Conservation (phyloP, 2,797 vertebrate species). For the Sphenopsis melanotis region DNA sequence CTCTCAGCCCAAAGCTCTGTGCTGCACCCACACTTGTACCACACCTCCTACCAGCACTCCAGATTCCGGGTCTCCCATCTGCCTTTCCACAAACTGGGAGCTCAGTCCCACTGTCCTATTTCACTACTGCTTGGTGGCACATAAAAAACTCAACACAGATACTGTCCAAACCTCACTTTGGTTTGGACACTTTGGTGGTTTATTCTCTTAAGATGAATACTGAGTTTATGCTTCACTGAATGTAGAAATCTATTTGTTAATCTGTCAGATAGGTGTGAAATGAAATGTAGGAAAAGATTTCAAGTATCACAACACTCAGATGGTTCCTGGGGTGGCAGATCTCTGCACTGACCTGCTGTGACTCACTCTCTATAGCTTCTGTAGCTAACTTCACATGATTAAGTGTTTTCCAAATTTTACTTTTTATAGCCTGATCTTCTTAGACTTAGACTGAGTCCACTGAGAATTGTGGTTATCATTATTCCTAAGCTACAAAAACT, state of each 20-base stretch:
- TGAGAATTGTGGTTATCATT: background rate
- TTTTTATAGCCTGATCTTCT: background rate
- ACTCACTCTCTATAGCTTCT: background rate
- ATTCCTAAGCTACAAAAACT: background rate
- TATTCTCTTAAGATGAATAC: background rate
- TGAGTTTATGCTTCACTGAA: background rate
- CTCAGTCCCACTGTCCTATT: background rate
- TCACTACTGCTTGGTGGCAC: background rate
- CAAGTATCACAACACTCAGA: background rate
- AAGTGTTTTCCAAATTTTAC: background rate
- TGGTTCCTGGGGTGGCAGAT: background rate
- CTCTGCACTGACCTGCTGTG: background rate
- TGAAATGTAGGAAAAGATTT: background rate
- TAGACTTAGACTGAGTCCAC: background rate
- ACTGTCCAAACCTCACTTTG: background rate
- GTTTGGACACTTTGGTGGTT: background rate
- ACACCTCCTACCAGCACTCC: background rate
- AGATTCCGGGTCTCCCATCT: background rate
- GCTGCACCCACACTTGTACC: background rate
- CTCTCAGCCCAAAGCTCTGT: background rate
- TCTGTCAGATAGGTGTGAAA: background rate
- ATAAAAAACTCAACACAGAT: background rate
- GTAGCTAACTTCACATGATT: background rate
- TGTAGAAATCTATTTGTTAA: background rate
- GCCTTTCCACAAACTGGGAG: background rate